Percentiles rank a stretch among this genome's conserved stretches.
Evolutionary conservation across 2,113 vertebrate species (phyloP).

Genomic region (Heliornis fulica): DNA sequence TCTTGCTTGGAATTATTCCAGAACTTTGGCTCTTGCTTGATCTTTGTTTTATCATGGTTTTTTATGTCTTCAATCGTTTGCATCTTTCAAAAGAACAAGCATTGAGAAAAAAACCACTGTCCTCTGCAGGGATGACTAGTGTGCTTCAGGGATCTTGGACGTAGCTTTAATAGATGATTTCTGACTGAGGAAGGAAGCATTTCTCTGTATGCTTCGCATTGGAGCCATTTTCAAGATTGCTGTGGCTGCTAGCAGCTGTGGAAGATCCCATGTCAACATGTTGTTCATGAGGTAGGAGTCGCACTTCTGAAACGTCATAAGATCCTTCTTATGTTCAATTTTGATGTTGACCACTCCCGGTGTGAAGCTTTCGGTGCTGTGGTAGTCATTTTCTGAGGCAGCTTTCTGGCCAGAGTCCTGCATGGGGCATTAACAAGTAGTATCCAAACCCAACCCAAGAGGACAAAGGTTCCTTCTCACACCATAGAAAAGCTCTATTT

Average conservation of each 20-base stretch:
- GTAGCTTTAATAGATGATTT: neutral
- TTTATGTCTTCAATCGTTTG: neutral
- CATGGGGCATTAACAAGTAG: neutral
- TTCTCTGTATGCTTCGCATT: neutral
- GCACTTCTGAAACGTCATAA: neutral
- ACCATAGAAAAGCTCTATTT: neutral
- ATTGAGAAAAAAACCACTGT: neutral
- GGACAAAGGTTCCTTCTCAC: neutral
- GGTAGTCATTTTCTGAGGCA: neutral
- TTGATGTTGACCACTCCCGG: neutral
- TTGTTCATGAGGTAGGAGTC: neutral
- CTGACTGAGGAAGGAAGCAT: fast-evolving
- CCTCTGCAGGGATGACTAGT: neutral
- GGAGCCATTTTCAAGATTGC: neutral
- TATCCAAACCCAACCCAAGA: neutral
- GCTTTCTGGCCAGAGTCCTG: neutral
- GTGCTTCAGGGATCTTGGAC: neutral
- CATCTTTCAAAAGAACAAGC: neutral
- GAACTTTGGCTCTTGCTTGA: neutral
- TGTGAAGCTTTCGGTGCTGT: neutral
- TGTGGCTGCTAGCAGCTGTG: neutral
- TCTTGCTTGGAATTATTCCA: neutral
- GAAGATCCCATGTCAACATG: neutral
- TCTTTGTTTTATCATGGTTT: neutral
- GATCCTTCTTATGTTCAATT: neutral